Conservation (phyloP, 2,797 vertebrate genomes). For the Salmo trutta region DNA sequence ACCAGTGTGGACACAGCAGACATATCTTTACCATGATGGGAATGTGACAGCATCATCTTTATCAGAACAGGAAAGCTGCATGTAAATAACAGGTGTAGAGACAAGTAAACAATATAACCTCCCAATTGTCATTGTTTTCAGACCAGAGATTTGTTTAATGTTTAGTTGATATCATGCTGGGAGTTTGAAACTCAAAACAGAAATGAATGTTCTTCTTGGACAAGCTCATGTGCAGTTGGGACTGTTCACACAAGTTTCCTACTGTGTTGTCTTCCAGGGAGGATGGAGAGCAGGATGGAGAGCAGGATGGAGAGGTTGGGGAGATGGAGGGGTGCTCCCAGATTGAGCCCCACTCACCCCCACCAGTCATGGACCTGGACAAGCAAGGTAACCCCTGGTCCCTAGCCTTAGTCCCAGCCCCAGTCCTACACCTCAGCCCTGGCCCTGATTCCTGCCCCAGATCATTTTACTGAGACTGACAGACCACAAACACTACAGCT, state of each 20-base stretch:
- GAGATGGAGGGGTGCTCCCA: slow-evolving; percentile 79
- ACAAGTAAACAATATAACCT: no score
- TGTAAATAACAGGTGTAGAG: no score
- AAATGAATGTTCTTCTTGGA: no score
- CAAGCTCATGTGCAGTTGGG: no score
- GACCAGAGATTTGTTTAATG: not conserved
- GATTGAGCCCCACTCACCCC: slow-evolving; percentile 70
- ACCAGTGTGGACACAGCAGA: no score
- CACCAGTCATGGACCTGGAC: slow-evolving; percentile 72
- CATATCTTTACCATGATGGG: no score
- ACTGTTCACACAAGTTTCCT: not conserved
- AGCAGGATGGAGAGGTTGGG: slow-evolving; percentile 83
- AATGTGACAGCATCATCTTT: no score
- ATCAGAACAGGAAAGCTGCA: no score
- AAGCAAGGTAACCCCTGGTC: slow-evolving; percentile 72
- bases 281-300: slow-evolving; percentile 81
- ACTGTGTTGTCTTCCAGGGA: slow-evolving; percentile 74
- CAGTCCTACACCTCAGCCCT: not conserved
- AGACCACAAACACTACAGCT: not conserved
- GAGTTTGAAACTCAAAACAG: not conserved
- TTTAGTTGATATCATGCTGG: not conserved
- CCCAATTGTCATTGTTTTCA: no score
- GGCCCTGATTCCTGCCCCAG: not conserved
- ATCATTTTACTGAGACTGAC: not conserved
- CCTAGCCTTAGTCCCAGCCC: not conserved